Conservation (phyloP, 2,113 vertebrate species). For the Ageneiosus marmoratus region DNA sequence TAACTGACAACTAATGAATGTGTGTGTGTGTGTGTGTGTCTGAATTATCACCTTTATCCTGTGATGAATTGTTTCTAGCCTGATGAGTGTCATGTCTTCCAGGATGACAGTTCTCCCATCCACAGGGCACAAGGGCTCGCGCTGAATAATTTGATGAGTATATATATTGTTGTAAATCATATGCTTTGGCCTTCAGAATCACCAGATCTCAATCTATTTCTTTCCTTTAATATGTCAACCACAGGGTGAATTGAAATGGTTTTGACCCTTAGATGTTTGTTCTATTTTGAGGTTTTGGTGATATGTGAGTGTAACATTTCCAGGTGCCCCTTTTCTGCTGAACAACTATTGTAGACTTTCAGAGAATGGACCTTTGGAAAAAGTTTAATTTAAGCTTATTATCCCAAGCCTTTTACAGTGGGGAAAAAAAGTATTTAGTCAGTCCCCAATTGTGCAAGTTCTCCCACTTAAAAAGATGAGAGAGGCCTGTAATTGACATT, state of each 20-base stretch:
- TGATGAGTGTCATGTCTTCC: not conserved
- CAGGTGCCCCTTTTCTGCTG: not conserved
- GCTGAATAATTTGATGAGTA: not conserved
- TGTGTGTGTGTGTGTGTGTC: no score
- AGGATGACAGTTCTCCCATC: not conserved
- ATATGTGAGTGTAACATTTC: not conserved
- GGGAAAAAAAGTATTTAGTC: no score
- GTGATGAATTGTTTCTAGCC: not conserved
- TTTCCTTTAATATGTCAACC: not conserved
- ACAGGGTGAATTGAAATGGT: not conserved
- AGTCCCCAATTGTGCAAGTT: no score
- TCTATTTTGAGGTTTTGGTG: not conserved
- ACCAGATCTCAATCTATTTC: not conserved
- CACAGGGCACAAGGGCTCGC: not conserved
- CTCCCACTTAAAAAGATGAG: no score
- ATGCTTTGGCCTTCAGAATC: not conserved
- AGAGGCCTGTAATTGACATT: no score
- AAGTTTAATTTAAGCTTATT: conserved; percentile 23
- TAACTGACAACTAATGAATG: no score
- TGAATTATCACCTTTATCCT: not conserved
- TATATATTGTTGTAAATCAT: not conserved
- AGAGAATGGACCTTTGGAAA: not conserved
- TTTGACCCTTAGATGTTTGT: not conserved
- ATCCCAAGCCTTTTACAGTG: conserved; percentile 31
- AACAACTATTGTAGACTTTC: not conserved